Conservation (phyloP, 1,140 invertebrate species). For the Trachymyrmex cornetzi region DNA sequence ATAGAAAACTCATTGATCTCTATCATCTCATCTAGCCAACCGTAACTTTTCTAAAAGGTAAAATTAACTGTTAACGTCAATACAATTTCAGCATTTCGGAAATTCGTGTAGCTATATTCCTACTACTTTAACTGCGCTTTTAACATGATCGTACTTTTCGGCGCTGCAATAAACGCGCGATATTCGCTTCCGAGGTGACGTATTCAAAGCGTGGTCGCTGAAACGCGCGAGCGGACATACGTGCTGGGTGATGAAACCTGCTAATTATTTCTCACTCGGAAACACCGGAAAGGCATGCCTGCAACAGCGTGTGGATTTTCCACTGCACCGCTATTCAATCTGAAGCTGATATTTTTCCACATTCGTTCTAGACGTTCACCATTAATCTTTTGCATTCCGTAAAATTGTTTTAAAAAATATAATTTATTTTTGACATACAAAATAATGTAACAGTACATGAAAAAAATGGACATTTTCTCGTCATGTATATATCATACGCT, state of each 20-base stretch:
- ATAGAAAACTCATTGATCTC: background rate
- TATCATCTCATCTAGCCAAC: background rate
- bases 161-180: constrained; percentile 25
- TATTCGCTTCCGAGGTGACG: constrained; percentile 42
- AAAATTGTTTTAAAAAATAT: constrained; percentile 16
- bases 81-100: background rate
- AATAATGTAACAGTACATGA: background rate
- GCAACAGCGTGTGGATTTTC: constrained; percentile 44
- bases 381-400: constrained; percentile 19
- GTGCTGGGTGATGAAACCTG: constrained; percentile 40
- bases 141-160: constrained; percentile 47
- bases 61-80: background rate
- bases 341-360: constrained; percentile 38
- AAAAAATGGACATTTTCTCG: background rate
- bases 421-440: constrained; percentile 8
- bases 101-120: constrained; percentile 7
- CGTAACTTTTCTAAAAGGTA: background rate
- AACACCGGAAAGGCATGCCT: constrained; percentile 45
- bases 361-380: background rate
- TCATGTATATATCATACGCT: background rate
- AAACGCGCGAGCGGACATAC: constrained; percentile 40
- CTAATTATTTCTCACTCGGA: constrained; percentile 59
- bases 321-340: background rate
- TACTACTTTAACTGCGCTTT: constrained; percentile 39
- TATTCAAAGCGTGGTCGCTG: constrained; percentile 40